Percentiles rank a stretch among this genome's conserved stretches.
Conservation (phyloP, 2,113 vertebrate genomes). For the Cheirogaleus medius region DNA sequence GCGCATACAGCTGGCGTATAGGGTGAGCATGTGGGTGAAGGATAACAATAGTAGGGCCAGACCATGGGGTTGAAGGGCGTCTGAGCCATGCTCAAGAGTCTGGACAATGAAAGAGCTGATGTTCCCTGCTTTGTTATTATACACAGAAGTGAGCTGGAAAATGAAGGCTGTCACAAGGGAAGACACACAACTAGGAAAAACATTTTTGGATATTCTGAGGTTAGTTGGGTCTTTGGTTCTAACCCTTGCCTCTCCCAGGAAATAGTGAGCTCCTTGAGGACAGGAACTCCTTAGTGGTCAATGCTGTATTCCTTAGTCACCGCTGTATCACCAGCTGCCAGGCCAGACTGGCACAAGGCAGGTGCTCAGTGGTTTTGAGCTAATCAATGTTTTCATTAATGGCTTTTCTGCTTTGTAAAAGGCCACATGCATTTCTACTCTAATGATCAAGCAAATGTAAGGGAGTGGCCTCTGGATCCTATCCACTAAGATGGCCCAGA, state of each 20-base stretch:
- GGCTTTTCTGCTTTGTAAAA: not conserved
- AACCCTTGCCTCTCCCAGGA: not conserved
- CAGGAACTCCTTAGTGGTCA: not conserved
- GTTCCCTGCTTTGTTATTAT: not conserved
- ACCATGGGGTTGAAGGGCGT: not conserved
- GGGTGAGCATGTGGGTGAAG: accelerated
- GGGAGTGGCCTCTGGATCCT: not conserved
- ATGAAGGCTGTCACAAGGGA: not conserved
- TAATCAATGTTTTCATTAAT: not conserved
- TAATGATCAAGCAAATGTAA: not conserved
- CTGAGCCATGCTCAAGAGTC: not conserved
- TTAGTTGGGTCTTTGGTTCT: not conserved
- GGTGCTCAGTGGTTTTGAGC: not conserved
- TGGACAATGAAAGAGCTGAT: not conserved
- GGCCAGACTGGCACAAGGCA: not conserved
- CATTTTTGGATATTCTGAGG: not conserved
- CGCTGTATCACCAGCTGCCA: not conserved
- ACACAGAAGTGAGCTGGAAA: not conserved
- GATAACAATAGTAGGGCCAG: not conserved
- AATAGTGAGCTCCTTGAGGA: not conserved
- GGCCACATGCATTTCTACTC: not conserved
- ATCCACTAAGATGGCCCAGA: not conserved
- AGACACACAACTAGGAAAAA: not conserved
- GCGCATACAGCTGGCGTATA: not conserved
- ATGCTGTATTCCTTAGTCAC: not conserved